Percentiles rank a stretch among this genome's conserved stretches.
These are phyloP conservation scores for Uromys caudimaculatus DNA, from an alignment of 2,797 vertebrate species.

Conservation along the genomic window DNA sequence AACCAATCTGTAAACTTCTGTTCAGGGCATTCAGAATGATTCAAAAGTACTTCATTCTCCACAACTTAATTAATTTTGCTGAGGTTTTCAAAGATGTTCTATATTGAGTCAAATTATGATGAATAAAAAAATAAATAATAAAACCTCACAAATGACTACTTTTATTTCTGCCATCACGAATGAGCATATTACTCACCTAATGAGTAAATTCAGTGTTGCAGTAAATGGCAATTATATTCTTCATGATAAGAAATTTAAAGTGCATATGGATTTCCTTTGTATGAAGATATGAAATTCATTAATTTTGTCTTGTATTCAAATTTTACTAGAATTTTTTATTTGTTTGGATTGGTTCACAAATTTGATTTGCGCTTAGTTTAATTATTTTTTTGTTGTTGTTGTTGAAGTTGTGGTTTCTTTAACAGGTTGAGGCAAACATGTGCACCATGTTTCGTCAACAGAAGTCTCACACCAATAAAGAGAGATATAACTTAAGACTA, in stretches of 20 bases:
- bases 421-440: background rate
- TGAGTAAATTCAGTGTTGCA: background rate
- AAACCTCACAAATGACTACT: background rate
- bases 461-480: background rate
- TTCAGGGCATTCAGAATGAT: background rate
- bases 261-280: background rate
- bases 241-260: background rate
- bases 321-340: background rate
- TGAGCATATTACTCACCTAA: background rate
- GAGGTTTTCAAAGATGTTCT: background rate
- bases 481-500: background rate
- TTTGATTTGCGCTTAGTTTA: background rate
- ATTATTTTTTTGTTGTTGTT: background rate
- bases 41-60: background rate
- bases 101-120: background rate
- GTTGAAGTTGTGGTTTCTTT: background rate
- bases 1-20: background rate
- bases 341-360: background rate
- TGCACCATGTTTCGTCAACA: background rate
- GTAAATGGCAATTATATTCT: background rate
- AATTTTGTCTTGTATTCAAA: background rate
- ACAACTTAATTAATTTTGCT: slow-evolving; percentile 5
- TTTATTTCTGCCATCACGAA: background rate
- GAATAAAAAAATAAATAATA: background rate
- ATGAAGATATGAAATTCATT: background rate